phyloP scores from a whole-genome alignment of 1,140 invertebrate genomes.

The Meloidogyne chitwoodi region DNA sequence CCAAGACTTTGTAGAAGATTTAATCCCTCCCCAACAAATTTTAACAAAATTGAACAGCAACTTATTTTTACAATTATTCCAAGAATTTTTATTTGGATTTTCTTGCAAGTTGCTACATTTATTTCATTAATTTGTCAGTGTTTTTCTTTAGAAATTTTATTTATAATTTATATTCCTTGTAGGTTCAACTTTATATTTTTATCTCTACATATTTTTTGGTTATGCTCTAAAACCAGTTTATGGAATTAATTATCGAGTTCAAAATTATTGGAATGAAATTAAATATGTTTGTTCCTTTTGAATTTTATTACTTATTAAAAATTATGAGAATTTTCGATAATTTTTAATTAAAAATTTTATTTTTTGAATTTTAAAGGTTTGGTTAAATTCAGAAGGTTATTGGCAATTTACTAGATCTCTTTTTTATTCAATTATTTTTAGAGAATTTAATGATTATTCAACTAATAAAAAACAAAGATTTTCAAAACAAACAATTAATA shows the following conservation, averaged over 20 bases:
- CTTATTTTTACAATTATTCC: background rate
- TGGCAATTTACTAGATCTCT: background rate
- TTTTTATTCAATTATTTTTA: background rate
- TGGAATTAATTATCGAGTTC: background rate
- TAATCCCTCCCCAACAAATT: background rate
- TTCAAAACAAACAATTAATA: background rate
- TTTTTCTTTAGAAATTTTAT: background rate
- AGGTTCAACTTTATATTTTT: background rate
- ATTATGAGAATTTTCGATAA: background rate
- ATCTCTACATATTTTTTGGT: background rate
- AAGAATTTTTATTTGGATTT: background rate
- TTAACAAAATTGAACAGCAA: background rate
- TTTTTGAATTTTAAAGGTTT: background rate
- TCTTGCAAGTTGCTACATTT: background rate
- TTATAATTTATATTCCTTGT: background rate
- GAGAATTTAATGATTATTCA: background rate
- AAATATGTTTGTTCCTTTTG: background rate
- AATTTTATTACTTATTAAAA: too few species aligned
- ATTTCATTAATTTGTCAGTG: background rate
- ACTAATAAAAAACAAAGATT: background rate
- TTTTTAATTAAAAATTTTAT: background rate
- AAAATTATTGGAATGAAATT: background rate
- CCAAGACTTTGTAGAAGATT: constrained; percentile 19
- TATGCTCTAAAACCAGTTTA: background rate
- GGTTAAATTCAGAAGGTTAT: background rate